These are phyloP conservation scores for Geococcyx californianus DNA, from an alignment of 2,113 vertebrate genomes.

Conservation along the genomic window DNA sequence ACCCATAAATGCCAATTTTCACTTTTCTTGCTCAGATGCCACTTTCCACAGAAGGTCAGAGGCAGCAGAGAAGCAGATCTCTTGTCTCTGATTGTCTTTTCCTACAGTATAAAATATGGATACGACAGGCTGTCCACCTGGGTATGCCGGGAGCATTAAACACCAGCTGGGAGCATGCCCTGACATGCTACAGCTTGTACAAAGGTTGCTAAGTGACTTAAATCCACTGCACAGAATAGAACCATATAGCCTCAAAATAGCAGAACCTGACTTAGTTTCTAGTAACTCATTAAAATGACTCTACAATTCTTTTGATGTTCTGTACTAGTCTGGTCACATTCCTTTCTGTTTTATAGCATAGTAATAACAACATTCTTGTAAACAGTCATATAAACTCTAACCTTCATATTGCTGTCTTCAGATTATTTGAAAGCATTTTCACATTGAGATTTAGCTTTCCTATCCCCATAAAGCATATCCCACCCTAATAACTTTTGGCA, in stretches of 20 bases:
- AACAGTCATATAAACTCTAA: slow-evolving; percentile 64
- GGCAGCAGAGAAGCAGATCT: neutral
- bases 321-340: slow-evolving; percentile 59
- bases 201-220: slow-evolving; percentile 63
- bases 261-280: slow-evolving; percentile 61
- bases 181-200: slow-evolving; percentile 19
- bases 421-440: slow-evolving; percentile 48
- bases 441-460: slow-evolving; percentile 16
- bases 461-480: neutral
- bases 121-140: neutral
- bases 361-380: slow-evolving; percentile 70
- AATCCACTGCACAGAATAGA: slow-evolving; percentile 39
- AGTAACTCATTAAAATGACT: slow-evolving; percentile 69
- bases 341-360: slow-evolving; percentile 63
- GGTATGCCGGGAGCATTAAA: slow-evolving; percentile 7
- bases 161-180: neutral
- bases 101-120: neutral
- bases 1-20: neutral
- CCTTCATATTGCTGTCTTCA: slow-evolving; percentile 35
- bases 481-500: neutral
- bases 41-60: neutral
- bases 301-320: slow-evolving; percentile 65
- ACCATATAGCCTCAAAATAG: slow-evolving; percentile 15
- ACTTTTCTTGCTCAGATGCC: neutral
- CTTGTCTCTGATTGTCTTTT: neutral